Conservation (phyloP, 2,797 vertebrate species). For the Sebastes diploproa region DNA sequence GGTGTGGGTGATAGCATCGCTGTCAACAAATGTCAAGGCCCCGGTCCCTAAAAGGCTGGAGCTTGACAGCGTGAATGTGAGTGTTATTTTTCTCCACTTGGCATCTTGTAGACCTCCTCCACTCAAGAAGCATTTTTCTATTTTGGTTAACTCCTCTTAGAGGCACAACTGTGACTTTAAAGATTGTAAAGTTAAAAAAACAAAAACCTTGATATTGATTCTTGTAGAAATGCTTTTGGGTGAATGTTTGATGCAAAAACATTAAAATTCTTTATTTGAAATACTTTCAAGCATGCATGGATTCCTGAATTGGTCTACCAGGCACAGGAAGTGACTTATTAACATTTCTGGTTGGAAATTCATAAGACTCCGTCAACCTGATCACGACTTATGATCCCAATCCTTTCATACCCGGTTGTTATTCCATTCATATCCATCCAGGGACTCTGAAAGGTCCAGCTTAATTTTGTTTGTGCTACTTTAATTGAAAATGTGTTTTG, state of each 20-base stretch:
- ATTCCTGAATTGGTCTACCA: background rate
- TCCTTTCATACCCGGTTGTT: background rate
- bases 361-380: background rate
- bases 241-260: conserved; percentile 1
- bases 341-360: too few species aligned
- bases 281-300: background rate
- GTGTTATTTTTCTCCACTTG: conserved; percentile 42
- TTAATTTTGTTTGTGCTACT: background rate
- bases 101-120: conserved; percentile 3
- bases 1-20: conserved; percentile 35
- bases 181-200: background rate
- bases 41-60: conserved; percentile 47
- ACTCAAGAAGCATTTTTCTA: conserved; percentile 11
- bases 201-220: background rate
- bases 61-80: conserved; percentile 45
- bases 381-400: background rate
- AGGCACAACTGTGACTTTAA: background rate
- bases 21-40: conserved; percentile 61
- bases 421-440: background rate
- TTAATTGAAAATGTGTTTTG: background rate
- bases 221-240: background rate
- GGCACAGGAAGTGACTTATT: too few species aligned
- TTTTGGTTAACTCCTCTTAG: conserved; percentile 25
- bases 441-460: background rate
- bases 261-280: background rate